Percentiles rank a stretch among this genome's conserved stretches.
Evolutionary conservation across 2,888 invertebrate genomes (phyloP).

Genomic region (Agrotis exclamationis): DNA sequence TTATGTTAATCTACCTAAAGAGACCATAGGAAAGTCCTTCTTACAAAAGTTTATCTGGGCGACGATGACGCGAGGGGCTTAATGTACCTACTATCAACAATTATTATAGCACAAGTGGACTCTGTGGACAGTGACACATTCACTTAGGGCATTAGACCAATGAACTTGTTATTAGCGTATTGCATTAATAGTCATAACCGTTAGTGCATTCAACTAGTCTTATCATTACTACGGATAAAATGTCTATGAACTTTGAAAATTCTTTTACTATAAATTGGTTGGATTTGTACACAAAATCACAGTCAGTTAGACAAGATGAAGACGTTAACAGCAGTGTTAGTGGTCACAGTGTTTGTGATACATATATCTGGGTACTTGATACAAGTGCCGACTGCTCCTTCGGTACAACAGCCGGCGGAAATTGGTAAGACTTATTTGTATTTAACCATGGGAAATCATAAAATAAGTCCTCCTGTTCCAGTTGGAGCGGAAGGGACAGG

Average conservation of each 20-base stretch:
- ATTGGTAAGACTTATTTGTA: conserved; percentile 54
- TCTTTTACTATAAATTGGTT: conserved; percentile 69
- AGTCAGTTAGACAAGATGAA: conserved; percentile 79
- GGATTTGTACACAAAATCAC: conserved; percentile 40
- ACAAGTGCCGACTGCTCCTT: conserved; percentile 76
- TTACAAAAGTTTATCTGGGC: background rate
- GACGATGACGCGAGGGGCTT: background rate
- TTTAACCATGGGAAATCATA: background rate
- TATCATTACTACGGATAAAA: conserved; percentile 70
- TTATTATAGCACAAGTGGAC: conserved; percentile 19
- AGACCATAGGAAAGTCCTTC: background rate
- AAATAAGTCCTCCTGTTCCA: too few species aligned
- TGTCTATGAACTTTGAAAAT: conserved; percentile 74
- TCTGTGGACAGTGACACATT: conserved; percentile 26
- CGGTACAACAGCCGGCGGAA: conserved; percentile 38
- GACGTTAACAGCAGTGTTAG: conserved; percentile 73
- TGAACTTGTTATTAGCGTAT: conserved; percentile 51
- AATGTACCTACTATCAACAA: conserved; percentile 8
- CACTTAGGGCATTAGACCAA: conserved; percentile 44
- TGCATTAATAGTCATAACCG: conserved; percentile 58
- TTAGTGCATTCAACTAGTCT: conserved; percentile 79
- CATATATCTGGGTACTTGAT: conserved; percentile 79
- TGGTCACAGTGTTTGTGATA: conserved; percentile 60
- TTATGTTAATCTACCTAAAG: too few species aligned
- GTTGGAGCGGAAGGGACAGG: too few species aligned